Evolutionary conservation across 1,140 invertebrate species (phyloP).

Genomic region (Dendroctonus valens): DNA sequence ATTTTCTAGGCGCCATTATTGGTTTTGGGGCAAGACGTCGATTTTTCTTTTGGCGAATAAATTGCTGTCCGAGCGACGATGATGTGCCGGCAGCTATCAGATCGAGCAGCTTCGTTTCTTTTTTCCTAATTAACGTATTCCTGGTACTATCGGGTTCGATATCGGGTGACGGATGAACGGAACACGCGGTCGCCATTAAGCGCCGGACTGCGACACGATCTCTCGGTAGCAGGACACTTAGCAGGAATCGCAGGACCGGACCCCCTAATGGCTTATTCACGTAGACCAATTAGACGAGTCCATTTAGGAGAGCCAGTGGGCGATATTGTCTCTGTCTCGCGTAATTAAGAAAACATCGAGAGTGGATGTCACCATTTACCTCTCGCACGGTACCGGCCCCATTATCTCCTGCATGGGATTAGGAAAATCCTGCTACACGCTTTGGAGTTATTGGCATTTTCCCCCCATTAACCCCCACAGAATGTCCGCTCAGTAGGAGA

Average conservation of each 20-base stretch:
- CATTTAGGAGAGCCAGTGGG: conserved; percentile 29
- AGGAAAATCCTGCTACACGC: too few species aligned
- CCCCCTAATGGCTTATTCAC: conserved; percentile 35
- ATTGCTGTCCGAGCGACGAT: background rate
- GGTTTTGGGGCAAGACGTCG: background rate
- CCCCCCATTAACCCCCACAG: background rate
- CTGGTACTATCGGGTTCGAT: conserved; percentile 27
- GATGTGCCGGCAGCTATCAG: conserved; percentile 5
- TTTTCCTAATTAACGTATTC: conserved; percentile 35
- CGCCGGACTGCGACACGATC: conserved; percentile 34
- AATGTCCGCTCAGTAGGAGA: background rate
- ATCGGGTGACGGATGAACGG: conserved; percentile 33
- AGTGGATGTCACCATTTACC: conserved; percentile 1
- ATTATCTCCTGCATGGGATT: too few species aligned
- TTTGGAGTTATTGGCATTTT: background rate
- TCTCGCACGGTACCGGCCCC: background rate
- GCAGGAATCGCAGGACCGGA: conserved; percentile 29
- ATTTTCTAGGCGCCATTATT: conserved; percentile 19
- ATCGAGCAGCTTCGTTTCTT: conserved; percentile 12
- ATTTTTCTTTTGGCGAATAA: conserved; percentile 7
- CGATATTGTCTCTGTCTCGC: conserved; percentile 24
- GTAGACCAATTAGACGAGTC: conserved; percentile 32
- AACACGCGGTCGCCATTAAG: conserved; percentile 34
- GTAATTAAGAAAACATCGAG: conserved; percentile 33
- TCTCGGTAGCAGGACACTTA: conserved; percentile 33